A percentile compares a stretch with the other conserved stretches of the same genome.
phyloP scores from a whole-genome alignment of 2,888 invertebrate species.

The Aphodius sticticus region DNA sequence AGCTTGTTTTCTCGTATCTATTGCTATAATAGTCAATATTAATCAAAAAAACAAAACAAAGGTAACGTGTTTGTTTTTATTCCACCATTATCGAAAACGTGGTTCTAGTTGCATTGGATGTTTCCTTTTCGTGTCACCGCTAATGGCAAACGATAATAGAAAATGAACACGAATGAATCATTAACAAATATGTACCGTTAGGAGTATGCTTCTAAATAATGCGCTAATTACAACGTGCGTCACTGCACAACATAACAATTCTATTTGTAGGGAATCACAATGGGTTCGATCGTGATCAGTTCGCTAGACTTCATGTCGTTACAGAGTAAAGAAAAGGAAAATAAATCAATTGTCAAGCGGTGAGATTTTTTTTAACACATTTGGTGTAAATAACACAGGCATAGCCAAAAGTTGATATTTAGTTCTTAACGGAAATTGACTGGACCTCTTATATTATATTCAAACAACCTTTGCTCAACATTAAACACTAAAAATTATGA shows the following conservation, averaged over 20 bases:
- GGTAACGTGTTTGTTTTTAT: neutral
- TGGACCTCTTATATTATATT: too few species aligned
- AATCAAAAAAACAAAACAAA: too few species aligned
- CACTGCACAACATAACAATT: neutral
- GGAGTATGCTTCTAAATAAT: neutral
- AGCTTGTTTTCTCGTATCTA: too few species aligned
- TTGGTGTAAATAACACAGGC: too few species aligned
- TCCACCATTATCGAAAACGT: neutral
- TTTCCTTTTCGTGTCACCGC: neutral
- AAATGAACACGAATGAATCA: constrained; percentile 4
- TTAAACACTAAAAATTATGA: too few species aligned
- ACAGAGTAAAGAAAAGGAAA: neutral
- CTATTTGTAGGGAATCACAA: neutral
- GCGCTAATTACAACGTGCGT: neutral
- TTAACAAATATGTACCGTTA: neutral
- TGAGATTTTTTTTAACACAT: too few species aligned
- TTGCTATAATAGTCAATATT: too few species aligned
- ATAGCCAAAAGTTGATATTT: too few species aligned
- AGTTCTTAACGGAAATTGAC: too few species aligned
- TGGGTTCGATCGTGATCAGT: neutral
- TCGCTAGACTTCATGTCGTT: neutral
- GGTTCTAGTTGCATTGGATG: neutral
- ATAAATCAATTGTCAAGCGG: too few species aligned
- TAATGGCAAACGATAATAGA: neutral
- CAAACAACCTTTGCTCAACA: too few species aligned